Evolutionary conservation across 2,113 vertebrate genomes (phyloP), one percentile per base, ranked within the genome.

Genomic region (Aythya baeri): DNA sequence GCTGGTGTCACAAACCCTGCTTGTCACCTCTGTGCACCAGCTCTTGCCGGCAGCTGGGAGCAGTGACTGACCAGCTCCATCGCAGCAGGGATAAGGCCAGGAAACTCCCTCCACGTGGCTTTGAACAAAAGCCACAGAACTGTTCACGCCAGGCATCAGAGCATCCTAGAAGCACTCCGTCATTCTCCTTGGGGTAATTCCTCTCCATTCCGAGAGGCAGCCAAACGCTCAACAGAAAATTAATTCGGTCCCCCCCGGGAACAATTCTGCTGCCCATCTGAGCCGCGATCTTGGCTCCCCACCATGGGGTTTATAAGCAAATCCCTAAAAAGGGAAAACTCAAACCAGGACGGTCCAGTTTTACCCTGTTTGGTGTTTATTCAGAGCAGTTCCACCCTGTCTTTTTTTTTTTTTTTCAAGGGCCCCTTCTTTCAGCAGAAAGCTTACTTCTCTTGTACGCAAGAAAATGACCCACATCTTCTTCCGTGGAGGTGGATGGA

Each of bases 71-170:
- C 4, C 82, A 66, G 5, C 65, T 77, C 82, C 44, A 23, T 13
- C 22, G 1, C 11, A 34, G 59, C 12, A 2, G 0, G 1, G 70
- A 5, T 25, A 71, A 38, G 4, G 12, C 27, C 80, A 61, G 80
- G 23, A 88, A 44, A n/a, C 27, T 66, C n/a, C 27, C 32, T 54
- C 34, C 2, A 3, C 2, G 3, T 0, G 55, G 67, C 43, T 55
- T 31, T 22, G 49, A 43, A 22, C 54, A 57, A 34, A 50, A 72
- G 13, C 38, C 46, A 52, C 23, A 25, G 23, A 52, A 52, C 50
- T 26, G 50, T 52, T 52, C 50, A 26, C 50, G 23, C 23, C 50
- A 52, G 50, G 23, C 50, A 52, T 25, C 25, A 0, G 4, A 74
- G 73, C 43, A 36, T 54, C 57, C 79, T 27, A 34, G 32, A 26